phyloP scores from a whole-genome alignment of 2,113 vertebrate genomes.

The Scomber japonicus region DNA sequence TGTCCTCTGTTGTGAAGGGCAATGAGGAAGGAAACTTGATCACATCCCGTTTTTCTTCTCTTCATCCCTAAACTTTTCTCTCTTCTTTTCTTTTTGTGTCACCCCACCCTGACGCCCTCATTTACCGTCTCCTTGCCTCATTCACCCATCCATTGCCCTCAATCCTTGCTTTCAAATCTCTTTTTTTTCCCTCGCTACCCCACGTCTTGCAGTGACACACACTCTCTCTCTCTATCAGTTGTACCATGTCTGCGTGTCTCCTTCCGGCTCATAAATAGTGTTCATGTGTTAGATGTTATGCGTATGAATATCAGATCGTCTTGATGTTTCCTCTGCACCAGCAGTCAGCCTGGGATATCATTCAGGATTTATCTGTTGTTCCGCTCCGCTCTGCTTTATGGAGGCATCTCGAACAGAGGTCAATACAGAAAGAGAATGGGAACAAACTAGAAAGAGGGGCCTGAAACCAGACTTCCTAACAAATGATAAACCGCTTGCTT shows the following conservation, averaged over 20 bases:
- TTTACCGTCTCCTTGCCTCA: conserved; percentile 44
- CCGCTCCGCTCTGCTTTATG: conserved; percentile 60
- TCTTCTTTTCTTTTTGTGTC: conserved; percentile 36
- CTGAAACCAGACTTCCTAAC: conserved; percentile 17
- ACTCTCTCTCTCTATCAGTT: neutral
- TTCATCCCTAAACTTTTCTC: conserved; percentile 28
- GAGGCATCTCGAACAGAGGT: conserved; percentile 61
- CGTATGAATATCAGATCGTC: conserved; percentile 68
- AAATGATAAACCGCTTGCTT: conserved; percentile 50
- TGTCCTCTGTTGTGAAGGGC: conserved; percentile 71
- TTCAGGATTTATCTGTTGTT: conserved; percentile 64
- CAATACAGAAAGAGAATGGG: conserved; percentile 37
- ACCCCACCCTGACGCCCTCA: conserved; percentile 35
- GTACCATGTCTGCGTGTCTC: conserved; percentile 19
- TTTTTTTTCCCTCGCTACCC: neutral
- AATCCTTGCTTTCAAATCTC: conserved; percentile 4
- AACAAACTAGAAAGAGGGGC: conserved; percentile 4
- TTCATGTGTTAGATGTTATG: conserved; percentile 51
- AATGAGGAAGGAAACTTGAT: conserved; percentile 69
- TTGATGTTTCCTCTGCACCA: conserved; percentile 42
- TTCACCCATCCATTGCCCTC: conserved; percentile 45
- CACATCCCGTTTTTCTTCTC: conserved; percentile 50
- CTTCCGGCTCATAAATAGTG: conserved; percentile 55
- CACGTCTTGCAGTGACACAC: conserved; percentile 1
- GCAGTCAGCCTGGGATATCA: conserved; percentile 43